Percentiles rank a stretch among this genome's conserved stretches.
These are phyloP conservation scores for Chaetodon trifasciatus DNA, from an alignment of 2,797 vertebrate species.

Conservation along the genomic window DNA sequence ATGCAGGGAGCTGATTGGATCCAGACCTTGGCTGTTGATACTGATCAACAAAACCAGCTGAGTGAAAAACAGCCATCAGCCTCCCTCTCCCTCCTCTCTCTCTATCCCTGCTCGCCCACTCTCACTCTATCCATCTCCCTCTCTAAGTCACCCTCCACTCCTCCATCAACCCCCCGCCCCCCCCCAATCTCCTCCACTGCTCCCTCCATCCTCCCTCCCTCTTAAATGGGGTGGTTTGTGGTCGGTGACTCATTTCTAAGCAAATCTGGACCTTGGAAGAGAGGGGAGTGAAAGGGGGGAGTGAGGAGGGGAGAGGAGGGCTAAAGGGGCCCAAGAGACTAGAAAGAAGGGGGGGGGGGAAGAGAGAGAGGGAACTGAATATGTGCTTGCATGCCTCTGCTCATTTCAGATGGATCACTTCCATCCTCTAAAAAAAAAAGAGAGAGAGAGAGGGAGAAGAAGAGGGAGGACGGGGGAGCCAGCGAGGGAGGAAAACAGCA, in stretches of 20 bases:
- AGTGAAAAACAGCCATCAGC: constrained; percentile 73
- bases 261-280: constrained; percentile 58
- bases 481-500: constrained; percentile 24
- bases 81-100: constrained; percentile 14
- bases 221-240: constrained; percentile 71
- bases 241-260: constrained; percentile 77
- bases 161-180: background rate
- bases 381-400: constrained; percentile 42
- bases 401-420: constrained; percentile 61
- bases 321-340: constrained; percentile 49
- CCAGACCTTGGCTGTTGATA: constrained; percentile 76
- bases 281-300: constrained; percentile 33
- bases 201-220: constrained; percentile 21
- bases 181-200: background rate
- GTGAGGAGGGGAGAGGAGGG: background rate
- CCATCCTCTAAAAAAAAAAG: constrained; percentile 42
- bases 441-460: background rate
- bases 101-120: constrained; percentile 21
- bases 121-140: constrained; percentile 65
- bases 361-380: constrained; percentile 2
- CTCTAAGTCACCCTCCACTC: background rate
- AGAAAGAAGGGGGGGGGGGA: background rate
- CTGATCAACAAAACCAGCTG: constrained; percentile 77
- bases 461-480: background rate
- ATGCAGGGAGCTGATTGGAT: constrained; percentile 75